A percentile compares a stretch with the other conserved stretches of the same genome.
Conservation (phyloP, 2,797 vertebrate genomes). For the Hydrocynus forskahlii region DNA sequence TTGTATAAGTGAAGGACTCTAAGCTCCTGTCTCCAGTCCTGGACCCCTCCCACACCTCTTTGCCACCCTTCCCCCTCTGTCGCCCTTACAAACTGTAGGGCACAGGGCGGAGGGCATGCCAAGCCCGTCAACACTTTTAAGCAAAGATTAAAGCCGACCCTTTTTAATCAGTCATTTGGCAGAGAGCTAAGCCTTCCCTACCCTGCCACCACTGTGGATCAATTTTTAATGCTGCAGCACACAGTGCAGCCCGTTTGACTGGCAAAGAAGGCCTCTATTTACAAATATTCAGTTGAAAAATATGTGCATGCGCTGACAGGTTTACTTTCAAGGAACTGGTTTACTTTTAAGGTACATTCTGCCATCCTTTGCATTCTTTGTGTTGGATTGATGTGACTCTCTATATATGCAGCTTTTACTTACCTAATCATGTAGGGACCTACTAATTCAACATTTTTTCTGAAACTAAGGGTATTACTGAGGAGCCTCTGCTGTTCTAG, state of each 20-base stretch:
- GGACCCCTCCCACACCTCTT: slow-evolving; percentile 64
- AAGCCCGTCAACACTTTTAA: slow-evolving; percentile 84
- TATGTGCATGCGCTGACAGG: background rate
- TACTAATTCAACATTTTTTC: background rate
- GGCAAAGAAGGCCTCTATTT: slow-evolving; percentile 79
- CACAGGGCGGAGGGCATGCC: slow-evolving; percentile 70
- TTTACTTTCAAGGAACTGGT: background rate
- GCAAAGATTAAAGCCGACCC: slow-evolving; percentile 86
- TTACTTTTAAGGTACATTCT: too few relatives aligned
- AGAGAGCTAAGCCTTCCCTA: slow-evolving; percentile 81
- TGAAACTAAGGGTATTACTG: too few relatives aligned
- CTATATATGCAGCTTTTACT: background rate
- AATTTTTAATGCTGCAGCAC: slow-evolving; percentile 84
- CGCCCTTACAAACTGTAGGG: slow-evolving; percentile 76
- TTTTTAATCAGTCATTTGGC: slow-evolving; percentile 87
- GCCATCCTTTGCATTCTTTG: background rate
- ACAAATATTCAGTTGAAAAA: slow-evolving; percentile 77
- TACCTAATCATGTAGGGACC: background rate
- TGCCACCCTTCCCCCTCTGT: slow-evolving; percentile 69
- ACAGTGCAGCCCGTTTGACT: slow-evolving; percentile 75
- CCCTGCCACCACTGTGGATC: slow-evolving; percentile 78
- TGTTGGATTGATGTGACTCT: background rate
- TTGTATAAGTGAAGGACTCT: background rate
- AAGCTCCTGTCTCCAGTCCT: background rate
- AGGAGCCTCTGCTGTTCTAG: background rate